Percentiles rank a stretch among this genome's conserved stretches.
Conservation (phyloP, 1,140 invertebrate genomes). For the Asbolus verrucosus region DNA sequence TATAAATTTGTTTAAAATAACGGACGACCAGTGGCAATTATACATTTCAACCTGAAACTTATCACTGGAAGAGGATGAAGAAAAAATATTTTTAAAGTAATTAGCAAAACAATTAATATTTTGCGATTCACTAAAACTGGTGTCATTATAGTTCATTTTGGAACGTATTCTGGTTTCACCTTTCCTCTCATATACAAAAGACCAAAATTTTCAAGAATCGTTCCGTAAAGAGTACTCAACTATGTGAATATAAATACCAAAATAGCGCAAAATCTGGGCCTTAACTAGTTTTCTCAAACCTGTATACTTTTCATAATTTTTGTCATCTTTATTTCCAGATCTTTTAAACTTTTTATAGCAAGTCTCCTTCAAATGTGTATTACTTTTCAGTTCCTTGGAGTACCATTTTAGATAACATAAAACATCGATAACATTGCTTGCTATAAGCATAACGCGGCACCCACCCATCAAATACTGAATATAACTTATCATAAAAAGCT, state of each 20-base stretch:
- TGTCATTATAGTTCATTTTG: background rate
- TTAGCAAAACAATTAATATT: background rate
- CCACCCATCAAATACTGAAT: background rate
- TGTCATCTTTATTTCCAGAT: background rate
- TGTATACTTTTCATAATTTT: too few species aligned
- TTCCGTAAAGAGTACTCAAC: background rate
- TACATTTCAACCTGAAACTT: background rate
- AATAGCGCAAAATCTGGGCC: too few species aligned
- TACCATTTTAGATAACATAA: too few species aligned
- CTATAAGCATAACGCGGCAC: background rate
- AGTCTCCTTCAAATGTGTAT: background rate
- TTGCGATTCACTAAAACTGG: background rate
- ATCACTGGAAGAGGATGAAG: too few species aligned
- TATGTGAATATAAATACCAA: background rate
- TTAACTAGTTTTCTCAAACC: background rate
- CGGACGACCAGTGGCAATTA: background rate
- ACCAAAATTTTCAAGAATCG: background rate
- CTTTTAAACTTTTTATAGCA: constrained; percentile 3
- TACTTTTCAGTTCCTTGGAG: background rate
- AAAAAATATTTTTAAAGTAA: background rate
- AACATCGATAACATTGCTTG: background rate
- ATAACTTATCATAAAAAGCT: constrained; percentile 12
- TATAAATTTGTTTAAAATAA: constrained; percentile 1
- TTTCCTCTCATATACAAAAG: background rate
- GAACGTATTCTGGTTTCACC: background rate